Base-by-base conservation (phyloP, 92 coral and sea anemone genomes). In the Chrysogorgia sp. region DNA sequence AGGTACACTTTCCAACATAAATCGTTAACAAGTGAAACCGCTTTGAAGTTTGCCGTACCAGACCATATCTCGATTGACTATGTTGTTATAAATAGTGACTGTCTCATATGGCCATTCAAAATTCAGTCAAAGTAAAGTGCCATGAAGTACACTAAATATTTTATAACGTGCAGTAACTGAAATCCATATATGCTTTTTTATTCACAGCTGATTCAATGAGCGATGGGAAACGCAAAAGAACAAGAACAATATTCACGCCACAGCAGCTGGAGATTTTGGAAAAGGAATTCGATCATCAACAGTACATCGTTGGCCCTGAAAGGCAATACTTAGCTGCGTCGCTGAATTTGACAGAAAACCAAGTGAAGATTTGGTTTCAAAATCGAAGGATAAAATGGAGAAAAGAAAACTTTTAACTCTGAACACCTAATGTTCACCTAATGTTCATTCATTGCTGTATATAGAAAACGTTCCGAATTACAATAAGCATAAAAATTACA, bases 291-390 rank as follows among this genome's bases (percentile, higher is more conserved):
- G 96, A 94, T 9, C 85, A 87, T 52, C 98, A 94, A 28, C 98
- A 94, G 74, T 94, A 94, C 50, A 82, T 94, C 19, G 97, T 94
- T 1, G 98, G 98, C 2, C 86, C 93, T 8, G 98, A 94, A 50
- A 67, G 98, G 67, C 97, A 94, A 48, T 91, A 90, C 19, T 84
- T 91, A 25, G 97, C 98, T 29, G 78, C 86, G 34, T 88, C 92
- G 30, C 81, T 94, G 30, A 87, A 79, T 80, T 89, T 94, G 61
- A 82, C 97, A 2, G 97, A 94, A 74, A 94, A 96, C 32, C 98
- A 94, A 66, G 98, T 94, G 40, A 94, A 94, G 79, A 94, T 94
- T 37, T 94, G 98, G 98, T 94, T 94, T 31, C 98, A 94, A 79
- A 94, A 94, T 62, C 87, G 98, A 57, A 84, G 98, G 64, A 94